Percentiles rank a stretch among this genome's conserved stretches.
These are phyloP conservation scores for Sphinx pinastri DNA, from an alignment of 2,888 invertebrate species.

Conservation along the genomic window DNA sequence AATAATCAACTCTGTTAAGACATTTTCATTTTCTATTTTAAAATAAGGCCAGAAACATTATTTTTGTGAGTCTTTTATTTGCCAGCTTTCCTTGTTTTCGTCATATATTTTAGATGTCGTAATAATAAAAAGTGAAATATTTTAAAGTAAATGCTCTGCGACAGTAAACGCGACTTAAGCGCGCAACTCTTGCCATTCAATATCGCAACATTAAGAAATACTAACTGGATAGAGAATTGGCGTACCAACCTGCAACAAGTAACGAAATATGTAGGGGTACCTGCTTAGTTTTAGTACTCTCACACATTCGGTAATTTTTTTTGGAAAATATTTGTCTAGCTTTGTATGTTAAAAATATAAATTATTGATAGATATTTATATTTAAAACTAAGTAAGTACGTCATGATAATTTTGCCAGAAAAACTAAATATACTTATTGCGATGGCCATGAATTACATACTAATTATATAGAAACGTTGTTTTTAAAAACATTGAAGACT, in stretches of 20 bases:
- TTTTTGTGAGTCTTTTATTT: not conserved
- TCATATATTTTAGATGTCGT: slow-evolving; percentile 15
- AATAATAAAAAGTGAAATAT: slow-evolving; percentile 44
- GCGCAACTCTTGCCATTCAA: slow-evolving; percentile 63
- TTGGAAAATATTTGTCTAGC: not conserved
- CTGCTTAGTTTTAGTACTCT: slow-evolving; percentile 11
- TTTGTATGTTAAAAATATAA: no score
- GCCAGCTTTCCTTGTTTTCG: not conserved
- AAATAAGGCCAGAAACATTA: no score
- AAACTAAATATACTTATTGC: no score
- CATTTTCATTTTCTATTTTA: no score
- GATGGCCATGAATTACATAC: no score
- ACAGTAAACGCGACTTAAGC: slow-evolving; percentile 59
- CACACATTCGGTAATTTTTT: not conserved
- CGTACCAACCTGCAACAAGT: slow-evolving; percentile 57
- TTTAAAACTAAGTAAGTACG: no score
- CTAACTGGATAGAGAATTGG: slow-evolving; percentile 68
- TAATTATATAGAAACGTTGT: no score
- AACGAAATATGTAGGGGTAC: slow-evolving; percentile 25
- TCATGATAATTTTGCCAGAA: no score
- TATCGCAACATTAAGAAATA: slow-evolving; percentile 75
- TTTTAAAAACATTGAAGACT: no score
- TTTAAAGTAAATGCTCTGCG: slow-evolving; percentile 46
- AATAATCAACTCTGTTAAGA: no score
- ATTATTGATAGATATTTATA: no score